These are phyloP conservation scores for Thaumetopoea pityocampa DNA, from an alignment of 1,140 invertebrate species.

Conservation along the genomic window DNA sequence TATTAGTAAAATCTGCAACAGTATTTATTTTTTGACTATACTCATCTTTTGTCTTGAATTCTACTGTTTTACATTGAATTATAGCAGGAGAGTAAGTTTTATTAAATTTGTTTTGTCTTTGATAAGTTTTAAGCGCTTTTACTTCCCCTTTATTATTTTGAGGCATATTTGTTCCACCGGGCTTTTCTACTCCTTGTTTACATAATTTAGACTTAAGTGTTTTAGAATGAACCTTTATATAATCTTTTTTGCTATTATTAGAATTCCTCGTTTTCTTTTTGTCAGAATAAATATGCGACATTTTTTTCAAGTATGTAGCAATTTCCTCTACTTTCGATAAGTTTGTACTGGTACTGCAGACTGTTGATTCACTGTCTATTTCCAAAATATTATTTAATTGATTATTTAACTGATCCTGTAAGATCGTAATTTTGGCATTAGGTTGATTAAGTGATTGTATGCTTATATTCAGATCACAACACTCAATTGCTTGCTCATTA, in stretches of 20 bases:
- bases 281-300: constrained; percentile 8
- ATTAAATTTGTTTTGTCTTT: constrained; percentile 12
- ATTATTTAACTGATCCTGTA: background rate
- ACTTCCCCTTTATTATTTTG: constrained; percentile 12
- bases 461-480: too few species aligned
- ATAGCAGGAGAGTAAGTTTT: background rate
- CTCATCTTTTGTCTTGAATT: constrained; percentile 10
- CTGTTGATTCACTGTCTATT: background rate
- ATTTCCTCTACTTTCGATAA: constrained; percentile 24
- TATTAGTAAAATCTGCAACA: background rate
- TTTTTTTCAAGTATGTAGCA: constrained; percentile 19
- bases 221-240: constrained; percentile 1
- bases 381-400: constrained; percentile 6
- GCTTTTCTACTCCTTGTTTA: constrained; percentile 69
- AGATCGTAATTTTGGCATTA: too few species aligned
- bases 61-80: constrained; percentile 3
- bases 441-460: too few species aligned
- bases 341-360: background rate
- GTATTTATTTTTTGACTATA: constrained; percentile 5
- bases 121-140: constrained; percentile 23
- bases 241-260: constrained; percentile 1
- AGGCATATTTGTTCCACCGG: constrained; percentile 63
- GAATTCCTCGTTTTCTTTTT: constrained; percentile 8
- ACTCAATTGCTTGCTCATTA: too few species aligned
- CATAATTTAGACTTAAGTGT: constrained; percentile 40